These are phyloP conservation scores for Belonocnema kinseyi DNA, from an alignment of 1,140 invertebrate species.

Conservation along the genomic window DNA sequence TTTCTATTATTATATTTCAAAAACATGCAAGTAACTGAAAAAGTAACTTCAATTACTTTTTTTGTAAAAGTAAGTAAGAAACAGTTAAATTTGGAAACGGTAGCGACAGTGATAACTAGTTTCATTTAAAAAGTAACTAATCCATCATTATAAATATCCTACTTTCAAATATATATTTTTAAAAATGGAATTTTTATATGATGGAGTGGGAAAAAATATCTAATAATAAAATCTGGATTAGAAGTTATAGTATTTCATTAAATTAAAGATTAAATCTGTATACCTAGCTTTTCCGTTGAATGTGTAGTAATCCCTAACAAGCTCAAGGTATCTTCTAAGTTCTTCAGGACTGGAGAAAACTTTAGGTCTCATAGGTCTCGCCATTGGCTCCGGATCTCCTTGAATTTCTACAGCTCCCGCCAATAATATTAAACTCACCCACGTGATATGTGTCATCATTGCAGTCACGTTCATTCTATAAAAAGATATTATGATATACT, in stretches of 20 bases:
- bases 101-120: too few species aligned
- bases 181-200: too few species aligned
- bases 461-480: neutral
- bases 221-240: neutral
- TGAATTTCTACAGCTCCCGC: conserved; percentile 8
- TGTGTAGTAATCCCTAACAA: conserved; percentile 77
- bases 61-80: too few species aligned
- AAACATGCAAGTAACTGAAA: too few species aligned
- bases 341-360: conserved; percentile 76
- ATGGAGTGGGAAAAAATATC: too few species aligned
- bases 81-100: too few species aligned
- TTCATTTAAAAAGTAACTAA: too few species aligned
- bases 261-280: neutral
- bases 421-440: conserved; percentile 11
- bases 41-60: too few species aligned
- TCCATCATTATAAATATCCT: too few species aligned
- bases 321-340: conserved; percentile 75
- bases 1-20: too few species aligned
- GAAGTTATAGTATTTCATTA: neutral
- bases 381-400: conserved; percentile 60
- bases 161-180: too few species aligned
- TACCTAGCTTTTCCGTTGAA: conserved; percentile 78
- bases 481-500: neutral
- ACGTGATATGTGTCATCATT: neutral
- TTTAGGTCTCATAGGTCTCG: conserved; percentile 73